Evolutionary conservation across 2,113 vertebrate genomes (phyloP).

Genomic region (Hassar affinis): DNA sequence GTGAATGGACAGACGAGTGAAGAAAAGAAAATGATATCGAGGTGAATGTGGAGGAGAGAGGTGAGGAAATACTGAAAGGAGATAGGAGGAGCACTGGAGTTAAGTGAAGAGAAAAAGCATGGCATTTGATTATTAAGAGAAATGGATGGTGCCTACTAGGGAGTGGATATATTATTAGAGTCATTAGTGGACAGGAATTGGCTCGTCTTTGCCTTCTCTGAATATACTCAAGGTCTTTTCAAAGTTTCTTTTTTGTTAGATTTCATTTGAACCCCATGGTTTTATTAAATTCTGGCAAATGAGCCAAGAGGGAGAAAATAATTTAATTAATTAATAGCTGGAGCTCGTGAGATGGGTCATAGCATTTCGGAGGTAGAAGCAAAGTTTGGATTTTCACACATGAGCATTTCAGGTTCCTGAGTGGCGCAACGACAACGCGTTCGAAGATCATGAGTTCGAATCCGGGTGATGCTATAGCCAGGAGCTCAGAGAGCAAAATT

Average conservation of each 20-base stretch:
- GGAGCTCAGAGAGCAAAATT: too few species aligned
- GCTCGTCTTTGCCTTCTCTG: background rate
- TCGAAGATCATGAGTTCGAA: too few species aligned
- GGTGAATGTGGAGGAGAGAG: background rate
- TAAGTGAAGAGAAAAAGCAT: background rate
- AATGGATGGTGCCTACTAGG: background rate
- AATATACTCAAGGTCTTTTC: background rate
- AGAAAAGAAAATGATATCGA: background rate
- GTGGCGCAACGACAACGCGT: too few species aligned
- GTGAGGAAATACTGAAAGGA: background rate
- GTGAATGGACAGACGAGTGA: slow-evolving; percentile 14
- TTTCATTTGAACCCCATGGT: background rate
- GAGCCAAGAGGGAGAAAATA: too few species aligned
- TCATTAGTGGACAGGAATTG: background rate
- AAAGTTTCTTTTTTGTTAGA: background rate
- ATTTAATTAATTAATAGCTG: too few species aligned
- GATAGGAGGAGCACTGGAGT: background rate
- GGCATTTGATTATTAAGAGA: background rate
- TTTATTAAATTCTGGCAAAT: background rate
- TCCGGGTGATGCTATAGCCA: too few species aligned
- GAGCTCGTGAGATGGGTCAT: too few species aligned
- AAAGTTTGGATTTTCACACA: too few species aligned
- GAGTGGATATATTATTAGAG: background rate
- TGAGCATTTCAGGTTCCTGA: too few species aligned
- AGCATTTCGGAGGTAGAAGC: too few species aligned